Conservation (phyloP, 2,113 vertebrate species). For the zebrafish (Danio rerio) region GRCz12tu NC_133183.1:24008001-24008500, state of each 20-base stretch:
- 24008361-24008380: conserved; percentile 50
- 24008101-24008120: too few relatives aligned
- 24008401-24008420: neutral
- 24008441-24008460: neutral
- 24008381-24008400: conserved; percentile 45
- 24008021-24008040: too few relatives aligned
- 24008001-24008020: too few relatives aligned
- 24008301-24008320: conserved; percentile 30
- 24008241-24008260: neutral
- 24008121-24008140: neutral
- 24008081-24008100: too few relatives aligned
- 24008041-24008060: too few relatives aligned
- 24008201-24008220: conserved; percentile 19
- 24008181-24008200: neutral
- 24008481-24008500: neutral
- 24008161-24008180: neutral
- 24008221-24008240: neutral
- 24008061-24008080: too few relatives aligned
- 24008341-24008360: conserved; percentile 57
- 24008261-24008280: conserved; percentile 12
- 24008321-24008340: conserved; percentile 40
- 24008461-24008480: neutral
- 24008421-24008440: neutral
- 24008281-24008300: conserved; percentile 20
- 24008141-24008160: neutral